Base-by-base conservation (phyloP, 1,140 invertebrate species). In the Eurytemora carolleeae region DNA sequence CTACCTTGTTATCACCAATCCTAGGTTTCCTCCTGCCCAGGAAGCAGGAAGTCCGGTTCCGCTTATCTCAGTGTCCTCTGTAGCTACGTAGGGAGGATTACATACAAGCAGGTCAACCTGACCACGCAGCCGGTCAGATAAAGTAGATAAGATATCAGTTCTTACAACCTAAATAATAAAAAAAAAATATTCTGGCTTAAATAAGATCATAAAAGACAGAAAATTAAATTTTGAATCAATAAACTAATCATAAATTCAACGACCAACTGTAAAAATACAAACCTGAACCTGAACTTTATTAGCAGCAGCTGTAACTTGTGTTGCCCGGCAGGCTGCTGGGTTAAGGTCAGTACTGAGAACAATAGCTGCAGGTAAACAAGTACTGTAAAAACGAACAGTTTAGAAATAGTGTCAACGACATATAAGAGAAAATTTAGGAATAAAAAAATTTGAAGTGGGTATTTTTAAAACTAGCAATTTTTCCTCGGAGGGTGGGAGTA, bases 71-170 rank as follows among this genome's bases (percentile, higher is more conserved):
- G 22, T 2, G 1, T 59, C 58, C 1, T 44, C 2, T 1, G 93
- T 96, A 0, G 87, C 83, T 53, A 98, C 93, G 76, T 98, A 98
- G 0, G 95, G 95, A 1, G 95, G 94, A 80, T 98, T 98, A 67
- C 96, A 98, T 57, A 98, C 67, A 57, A 98, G 73, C 20, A 98
- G 61, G 78, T 98, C 94, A 69, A 81, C 70, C 58, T 67, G 58
- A 3, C 68, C 65, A 31, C 64, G 57, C 2, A 72, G 61, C 24
- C 70, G 64, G 19, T 68, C 58, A 24, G 66, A 73, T 67, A 72
- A 68, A 69, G 31, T 74, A 67, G 55, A 24, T 1, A 72, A 66
- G 65, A 92, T 75, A 75, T 88, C 79, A 74, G 82, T 82, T 61
- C 77, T 76, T 0, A 44, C n/a, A 12, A 44, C 31, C 31, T 44